Evolutionary conservation across 2,113 vertebrate genomes (phyloP), one percentile per base, ranked within the genome.

Genomic region (Pteronura brasiliensis): DNA sequence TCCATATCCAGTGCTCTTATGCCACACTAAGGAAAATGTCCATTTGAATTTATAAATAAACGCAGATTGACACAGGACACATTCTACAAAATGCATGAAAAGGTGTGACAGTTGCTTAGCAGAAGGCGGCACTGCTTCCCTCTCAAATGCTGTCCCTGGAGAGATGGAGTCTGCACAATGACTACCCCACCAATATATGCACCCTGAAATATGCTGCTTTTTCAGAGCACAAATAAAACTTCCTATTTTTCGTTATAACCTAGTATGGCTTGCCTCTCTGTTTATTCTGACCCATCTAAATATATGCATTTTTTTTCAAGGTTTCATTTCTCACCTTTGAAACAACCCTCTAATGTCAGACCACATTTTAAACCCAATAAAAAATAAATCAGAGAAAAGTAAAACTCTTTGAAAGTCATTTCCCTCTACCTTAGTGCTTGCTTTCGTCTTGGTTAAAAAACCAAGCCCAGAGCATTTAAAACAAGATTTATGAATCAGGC

Each of bases 401-500:
- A 92, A 93, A 98, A 97, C 77, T 77, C 95, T 95, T 97, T 97
- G 91, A 94, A 97, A 93, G 69, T 85, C 47, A 93, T 86, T 63
- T 97, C 94, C 63, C 34, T 97, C 93, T 82, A 84, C 87, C 95
- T 93, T 90, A 95, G 67, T 42, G 36, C 71, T 94, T 84, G 95
- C 86, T 98, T 96, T 21, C 84, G 31, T 89, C 47, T 89, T 92
- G 87, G 74, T 90, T 83, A 57, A 97, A 97, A 96, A 96, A 95
- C 82, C 77, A 95, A 97, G 57, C 49, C 52, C 77, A 74, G 71
- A 65, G 87, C 87, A 81, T 92, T 96, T 96, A 82, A 96, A 96
- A 97, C 93, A 97, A 95, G 92, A 97, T 88, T 96, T 92, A 96
- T 97, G 97, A 97, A 98, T 97, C 92, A 85, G 84, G 83, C 87